Percentiles rank a stretch among this genome's conserved stretches.
Conservation (phyloP, 2,797 vertebrate genomes). For the Xenentodon cancila region DNA sequence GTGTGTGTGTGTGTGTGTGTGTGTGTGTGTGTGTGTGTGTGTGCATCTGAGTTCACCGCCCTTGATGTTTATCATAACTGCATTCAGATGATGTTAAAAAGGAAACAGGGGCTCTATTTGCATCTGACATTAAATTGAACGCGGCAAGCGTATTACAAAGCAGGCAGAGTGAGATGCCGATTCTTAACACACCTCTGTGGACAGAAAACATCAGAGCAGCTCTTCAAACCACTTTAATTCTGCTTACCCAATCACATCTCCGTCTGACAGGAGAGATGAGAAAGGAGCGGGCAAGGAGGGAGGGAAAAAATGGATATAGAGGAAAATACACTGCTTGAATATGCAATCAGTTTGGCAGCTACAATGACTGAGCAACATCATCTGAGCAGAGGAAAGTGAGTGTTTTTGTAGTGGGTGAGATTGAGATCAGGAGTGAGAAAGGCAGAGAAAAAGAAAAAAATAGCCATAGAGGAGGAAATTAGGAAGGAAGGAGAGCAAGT, state of each 20-base stretch:
- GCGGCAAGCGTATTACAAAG: slow-evolving; percentile 52
- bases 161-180: slow-evolving; percentile 40
- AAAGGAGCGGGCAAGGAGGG: slow-evolving; percentile 17
- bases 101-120: slow-evolving; percentile 44
- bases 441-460: slow-evolving; percentile 19
- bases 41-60: slow-evolving; percentile 3
- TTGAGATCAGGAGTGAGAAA: slow-evolving; percentile 51
- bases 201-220: slow-evolving; percentile 51
- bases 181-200: slow-evolving; percentile 59
- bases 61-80: slow-evolving; percentile 42
- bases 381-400: slow-evolving; percentile 46
- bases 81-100: slow-evolving; percentile 46
- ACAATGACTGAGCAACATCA: slow-evolving; percentile 60
- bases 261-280: slow-evolving; percentile 53
- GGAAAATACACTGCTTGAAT: slow-evolving; percentile 76
- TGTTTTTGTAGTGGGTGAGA: slow-evolving; percentile 65
- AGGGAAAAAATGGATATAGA: slow-evolving; percentile 31
- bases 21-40: not conserved
- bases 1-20: slow-evolving; percentile 17
- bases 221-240: slow-evolving; percentile 54
- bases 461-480: slow-evolving; percentile 55
- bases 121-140: slow-evolving; percentile 65
- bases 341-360: slow-evolving; percentile 82
- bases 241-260: slow-evolving; percentile 58
- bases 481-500: slow-evolving; percentile 75